Evolutionary conservation across 2,113 vertebrate species (phyloP).

Genomic region (Clarias gariepinus): DNA sequence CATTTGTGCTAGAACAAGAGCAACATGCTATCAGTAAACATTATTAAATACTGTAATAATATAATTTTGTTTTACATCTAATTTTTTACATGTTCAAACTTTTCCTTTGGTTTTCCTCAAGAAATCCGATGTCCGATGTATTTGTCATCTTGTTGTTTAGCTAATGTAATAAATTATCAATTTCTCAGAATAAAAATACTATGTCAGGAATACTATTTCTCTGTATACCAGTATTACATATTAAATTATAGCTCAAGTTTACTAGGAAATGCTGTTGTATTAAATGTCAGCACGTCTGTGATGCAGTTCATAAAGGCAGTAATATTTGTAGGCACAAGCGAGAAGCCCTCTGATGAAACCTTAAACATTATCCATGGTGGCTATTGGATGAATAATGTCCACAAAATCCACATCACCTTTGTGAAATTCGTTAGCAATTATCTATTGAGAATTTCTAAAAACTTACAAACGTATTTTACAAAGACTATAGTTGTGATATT

Average conservation of each 20-base stretch:
- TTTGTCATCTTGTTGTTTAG: background rate
- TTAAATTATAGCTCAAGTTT: no score
- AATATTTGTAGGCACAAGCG: no score
- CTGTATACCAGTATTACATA: no score
- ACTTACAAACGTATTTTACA: background rate
- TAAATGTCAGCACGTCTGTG: no score
- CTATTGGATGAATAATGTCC: slow-evolving; percentile 32
- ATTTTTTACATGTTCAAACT: background rate
- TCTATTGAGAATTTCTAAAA: background rate
- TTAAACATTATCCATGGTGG: slow-evolving; percentile 58
- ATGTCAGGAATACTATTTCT: no score
- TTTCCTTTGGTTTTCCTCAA: background rate
- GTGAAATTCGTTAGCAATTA: slow-evolving; percentile 63
- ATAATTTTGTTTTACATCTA: background rate
- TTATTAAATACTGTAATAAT: background rate
- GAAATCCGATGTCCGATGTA: background rate
- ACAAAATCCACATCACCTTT: slow-evolving; percentile 53
- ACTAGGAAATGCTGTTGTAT: no score
- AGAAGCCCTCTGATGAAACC: slow-evolving; percentile 51
- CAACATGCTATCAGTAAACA: background rate
- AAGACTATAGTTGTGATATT: background rate
- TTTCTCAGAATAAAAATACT: background rate
- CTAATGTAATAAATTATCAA: background rate
- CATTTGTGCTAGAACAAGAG: background rate
- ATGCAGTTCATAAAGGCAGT: no score